Evolutionary conservation across 2,113 vertebrate species (phyloP).

Genomic region (Barnardius zonarius): DNA sequence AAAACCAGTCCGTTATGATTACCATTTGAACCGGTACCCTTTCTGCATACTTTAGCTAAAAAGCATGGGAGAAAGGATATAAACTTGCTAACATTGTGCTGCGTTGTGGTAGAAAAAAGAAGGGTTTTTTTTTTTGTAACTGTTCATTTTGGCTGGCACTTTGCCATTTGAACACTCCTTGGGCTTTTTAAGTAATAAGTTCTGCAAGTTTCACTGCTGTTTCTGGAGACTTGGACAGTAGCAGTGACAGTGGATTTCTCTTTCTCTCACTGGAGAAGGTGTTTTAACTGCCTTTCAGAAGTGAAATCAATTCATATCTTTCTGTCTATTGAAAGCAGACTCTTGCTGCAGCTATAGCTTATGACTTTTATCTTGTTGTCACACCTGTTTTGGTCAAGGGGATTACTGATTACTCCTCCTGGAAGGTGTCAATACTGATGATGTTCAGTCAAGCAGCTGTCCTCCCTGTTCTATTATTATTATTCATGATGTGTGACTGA

Average conservation of each 20-base stretch:
- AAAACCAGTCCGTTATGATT: neutral
- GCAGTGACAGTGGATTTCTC: neutral
- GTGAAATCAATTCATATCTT: neutral
- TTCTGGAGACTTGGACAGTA: neutral
- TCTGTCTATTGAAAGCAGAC: neutral
- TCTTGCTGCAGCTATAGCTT: neutral
- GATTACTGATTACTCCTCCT: conserved; percentile 13
- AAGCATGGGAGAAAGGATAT: neutral
- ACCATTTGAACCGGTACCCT: neutral
- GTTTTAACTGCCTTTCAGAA: neutral
- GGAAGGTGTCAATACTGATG: conserved; percentile 30
- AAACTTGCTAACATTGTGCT: neutral
- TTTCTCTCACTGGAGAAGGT: neutral
- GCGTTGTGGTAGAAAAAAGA: neutral
- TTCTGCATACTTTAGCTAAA: neutral
- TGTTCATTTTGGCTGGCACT: neutral
- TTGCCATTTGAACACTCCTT: neutral
- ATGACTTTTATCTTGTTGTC: conserved; percentile 34
- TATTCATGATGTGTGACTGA: neutral
- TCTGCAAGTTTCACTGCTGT: neutral
- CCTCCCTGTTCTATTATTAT: conserved; percentile 13
- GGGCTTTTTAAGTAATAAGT: neutral
- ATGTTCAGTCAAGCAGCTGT: conserved; percentile 17
- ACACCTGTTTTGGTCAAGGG: conserved; percentile 30
- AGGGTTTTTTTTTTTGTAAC: neutral